These are phyloP conservation scores for Drosophila recens DNA, from an alignment of 2,888 invertebrate genomes.

Conservation along the genomic window DNA sequence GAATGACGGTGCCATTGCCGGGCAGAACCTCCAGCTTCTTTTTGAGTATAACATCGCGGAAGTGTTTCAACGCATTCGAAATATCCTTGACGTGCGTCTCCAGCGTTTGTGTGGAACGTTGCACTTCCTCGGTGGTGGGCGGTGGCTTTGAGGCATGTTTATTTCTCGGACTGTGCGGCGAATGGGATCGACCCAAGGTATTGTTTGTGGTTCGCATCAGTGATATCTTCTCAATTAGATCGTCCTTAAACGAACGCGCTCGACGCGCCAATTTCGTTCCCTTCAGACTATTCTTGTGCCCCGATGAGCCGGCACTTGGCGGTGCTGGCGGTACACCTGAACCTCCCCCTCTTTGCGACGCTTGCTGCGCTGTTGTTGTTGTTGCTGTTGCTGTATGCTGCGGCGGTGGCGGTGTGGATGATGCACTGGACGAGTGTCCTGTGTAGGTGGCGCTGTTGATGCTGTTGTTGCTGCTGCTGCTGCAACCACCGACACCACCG, in stretches of 20 bases:
- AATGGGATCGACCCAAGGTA: conserved; percentile 87
- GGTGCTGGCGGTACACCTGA: conserved; percentile 66
- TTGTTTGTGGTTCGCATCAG: conserved; percentile 93
- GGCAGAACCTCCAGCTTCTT: conserved; percentile 96
- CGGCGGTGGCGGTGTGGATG: conserved; percentile 66
- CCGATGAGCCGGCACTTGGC: conserved; percentile 83
- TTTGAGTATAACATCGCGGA: conserved; percentile 96
- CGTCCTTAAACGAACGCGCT: conserved; percentile 96
- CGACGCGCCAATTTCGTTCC: conserved; percentile 94
- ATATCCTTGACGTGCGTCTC: conserved; percentile 92
- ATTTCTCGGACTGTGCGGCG: conserved; percentile 88
- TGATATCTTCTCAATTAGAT: conserved; percentile 94
- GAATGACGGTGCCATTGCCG: conserved; percentile 96
- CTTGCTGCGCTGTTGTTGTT: conserved; percentile 8
- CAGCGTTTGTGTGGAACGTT: conserved; percentile 90
- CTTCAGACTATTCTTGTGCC: conserved; percentile 91
- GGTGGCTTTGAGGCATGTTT: conserved; percentile 85
- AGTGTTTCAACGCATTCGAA: conserved; percentile 92
- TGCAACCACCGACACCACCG: conserved; percentile 47
- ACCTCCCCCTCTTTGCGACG: conserved; percentile 16
- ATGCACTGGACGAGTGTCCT: conserved; percentile 32
- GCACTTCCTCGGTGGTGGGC: conserved; percentile 86
- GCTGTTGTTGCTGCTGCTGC: conserved; percentile 63
- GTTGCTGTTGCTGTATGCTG: conserved; percentile 43
- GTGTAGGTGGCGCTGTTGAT: conserved; percentile 61